These are phyloP conservation scores for Daubentonia madagascariensis DNA, from an alignment of 2,113 vertebrate genomes.

Conservation along the genomic window DNA sequence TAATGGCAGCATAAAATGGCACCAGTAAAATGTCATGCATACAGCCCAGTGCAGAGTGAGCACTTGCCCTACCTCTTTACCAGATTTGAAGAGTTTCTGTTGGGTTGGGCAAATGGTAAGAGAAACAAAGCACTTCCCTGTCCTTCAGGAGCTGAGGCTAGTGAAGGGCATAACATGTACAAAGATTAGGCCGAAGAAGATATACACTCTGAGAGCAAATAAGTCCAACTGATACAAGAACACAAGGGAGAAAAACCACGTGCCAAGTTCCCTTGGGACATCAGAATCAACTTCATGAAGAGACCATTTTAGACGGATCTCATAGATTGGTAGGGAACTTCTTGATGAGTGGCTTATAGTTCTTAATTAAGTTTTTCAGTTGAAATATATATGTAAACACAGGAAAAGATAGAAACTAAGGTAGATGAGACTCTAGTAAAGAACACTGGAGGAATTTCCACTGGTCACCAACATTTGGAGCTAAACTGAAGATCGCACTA, in stretches of 20 bases:
- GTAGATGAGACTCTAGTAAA: neutral
- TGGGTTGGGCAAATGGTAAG: neutral
- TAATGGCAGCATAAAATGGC: neutral
- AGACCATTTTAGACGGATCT: neutral
- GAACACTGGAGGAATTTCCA: neutral
- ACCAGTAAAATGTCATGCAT: no score
- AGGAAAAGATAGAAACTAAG: neutral
- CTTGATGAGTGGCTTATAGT: neutral
- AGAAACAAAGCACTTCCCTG: neutral
- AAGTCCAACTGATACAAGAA: neutral
- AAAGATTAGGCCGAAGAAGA: neutral
- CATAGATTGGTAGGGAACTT: no score
- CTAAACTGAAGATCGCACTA: neutral
- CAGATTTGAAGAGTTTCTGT: neutral
- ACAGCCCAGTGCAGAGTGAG: no score
- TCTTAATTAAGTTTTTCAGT: neutral
- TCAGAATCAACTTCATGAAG: neutral
- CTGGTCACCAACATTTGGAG: neutral
- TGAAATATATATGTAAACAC: neutral
- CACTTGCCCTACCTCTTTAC: neutral
- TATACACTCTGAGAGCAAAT: neutral
- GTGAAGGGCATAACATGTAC: neutral
- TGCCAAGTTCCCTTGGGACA: neutral
- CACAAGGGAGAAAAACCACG: neutral
- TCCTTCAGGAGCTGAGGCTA: neutral